Conservation (phyloP, 2,113 vertebrate genomes). For the chimpanzee (Pan troglodytes) region DNA sequence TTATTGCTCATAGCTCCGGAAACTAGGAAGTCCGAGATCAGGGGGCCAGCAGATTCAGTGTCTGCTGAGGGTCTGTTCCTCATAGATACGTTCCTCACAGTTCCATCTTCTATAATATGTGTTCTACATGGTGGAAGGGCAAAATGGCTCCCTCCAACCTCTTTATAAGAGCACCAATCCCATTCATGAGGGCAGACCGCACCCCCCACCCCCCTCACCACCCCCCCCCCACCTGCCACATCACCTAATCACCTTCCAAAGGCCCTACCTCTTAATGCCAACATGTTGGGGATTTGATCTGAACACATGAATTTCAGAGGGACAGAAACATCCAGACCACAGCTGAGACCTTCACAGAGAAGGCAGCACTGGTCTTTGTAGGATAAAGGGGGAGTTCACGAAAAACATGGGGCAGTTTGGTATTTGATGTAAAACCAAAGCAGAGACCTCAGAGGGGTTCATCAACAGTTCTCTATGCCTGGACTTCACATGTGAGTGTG, state of each 20-base stretch:
- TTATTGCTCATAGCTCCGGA: background rate
- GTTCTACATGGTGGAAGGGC: background rate
- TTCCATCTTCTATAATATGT: background rate
- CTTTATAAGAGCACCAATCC: background rate
- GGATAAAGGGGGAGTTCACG: background rate
- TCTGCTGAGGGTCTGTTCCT: background rate
- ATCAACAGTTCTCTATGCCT: background rate
- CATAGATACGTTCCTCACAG: background rate
- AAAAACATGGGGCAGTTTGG: background rate
- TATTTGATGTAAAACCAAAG: background rate
- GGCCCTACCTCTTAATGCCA: too few species aligned
- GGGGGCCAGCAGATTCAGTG: too few species aligned
- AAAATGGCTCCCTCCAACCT: background rate
- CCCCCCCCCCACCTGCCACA: background rate
- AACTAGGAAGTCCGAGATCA: background rate
- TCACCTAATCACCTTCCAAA: background rate
- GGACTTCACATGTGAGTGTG: background rate
- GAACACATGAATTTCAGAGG: background rate
- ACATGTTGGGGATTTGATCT: background rate
- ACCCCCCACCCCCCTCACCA: too few species aligned
- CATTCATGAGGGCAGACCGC: background rate
- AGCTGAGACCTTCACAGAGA: background rate
- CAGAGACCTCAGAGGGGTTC: background rate
- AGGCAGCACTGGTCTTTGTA: background rate
- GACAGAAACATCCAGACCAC: too few species aligned